Evolutionary conservation across 1,140 invertebrate species (phyloP).

Genomic region (Brevipalpus yothersi): DNA sequence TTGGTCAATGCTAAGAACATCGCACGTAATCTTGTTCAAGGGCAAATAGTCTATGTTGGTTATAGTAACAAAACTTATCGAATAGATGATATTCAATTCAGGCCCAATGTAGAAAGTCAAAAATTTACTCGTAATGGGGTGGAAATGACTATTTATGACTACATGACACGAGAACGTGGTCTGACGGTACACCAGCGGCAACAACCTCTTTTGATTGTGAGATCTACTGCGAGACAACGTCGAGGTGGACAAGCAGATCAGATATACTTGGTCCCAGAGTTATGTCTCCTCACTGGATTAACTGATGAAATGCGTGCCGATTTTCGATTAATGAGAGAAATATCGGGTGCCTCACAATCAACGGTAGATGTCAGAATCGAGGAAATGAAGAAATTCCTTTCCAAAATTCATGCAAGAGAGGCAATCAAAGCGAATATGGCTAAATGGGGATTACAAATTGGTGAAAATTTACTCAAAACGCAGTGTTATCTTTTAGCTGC

Average conservation of each 20-base stretch:
- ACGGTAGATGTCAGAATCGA: no score
- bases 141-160: no score
- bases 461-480: conserved; percentile 18
- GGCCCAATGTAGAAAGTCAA: no score
- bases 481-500: neutral
- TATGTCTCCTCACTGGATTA: conserved; percentile 20
- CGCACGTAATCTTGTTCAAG: conserved; percentile 7
- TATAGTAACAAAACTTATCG: conserved; percentile 27
- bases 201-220: conserved; percentile 18
- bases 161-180: conserved; percentile 20
- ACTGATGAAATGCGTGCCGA: conserved; percentile 15
- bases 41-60: conserved; percentile 19
- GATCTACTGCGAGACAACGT: neutral
- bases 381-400: conserved; percentile 10
- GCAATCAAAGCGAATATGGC: conserved; percentile 20
- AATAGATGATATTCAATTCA: conserved; percentile 27
- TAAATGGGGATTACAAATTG: conserved; percentile 22
- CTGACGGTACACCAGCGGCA: conserved; percentile 16
- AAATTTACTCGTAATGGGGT: no score
- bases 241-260: neutral
- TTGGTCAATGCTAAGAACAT: conserved; percentile 1
- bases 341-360: no score
- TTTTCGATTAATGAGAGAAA: no score
- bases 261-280: conserved; percentile 18
- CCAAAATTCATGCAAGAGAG: conserved; percentile 16